These are phyloP conservation scores for Saxidomus purpurata DNA, from an alignment of 1,140 invertebrate genomes.

Conservation along the genomic window DNA sequence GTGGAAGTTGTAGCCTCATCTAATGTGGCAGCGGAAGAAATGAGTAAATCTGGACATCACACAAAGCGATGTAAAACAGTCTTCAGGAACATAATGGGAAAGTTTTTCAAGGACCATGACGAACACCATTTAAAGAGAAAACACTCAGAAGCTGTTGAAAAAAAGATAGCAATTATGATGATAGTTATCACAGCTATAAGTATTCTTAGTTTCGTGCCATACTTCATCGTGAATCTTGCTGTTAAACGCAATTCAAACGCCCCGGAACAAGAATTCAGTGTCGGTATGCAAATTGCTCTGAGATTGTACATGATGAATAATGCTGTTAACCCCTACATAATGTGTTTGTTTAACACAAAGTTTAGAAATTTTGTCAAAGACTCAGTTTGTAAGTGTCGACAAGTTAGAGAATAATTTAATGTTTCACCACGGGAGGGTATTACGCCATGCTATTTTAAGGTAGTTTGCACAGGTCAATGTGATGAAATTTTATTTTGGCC, in stretches of 20 bases:
- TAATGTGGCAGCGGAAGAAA: background rate
- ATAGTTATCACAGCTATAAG: background rate
- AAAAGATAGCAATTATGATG: slow-evolving; percentile 5
- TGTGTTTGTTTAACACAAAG: background rate
- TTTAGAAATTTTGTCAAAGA: slow-evolving; percentile 6
- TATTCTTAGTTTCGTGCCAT: slow-evolving; percentile 18
- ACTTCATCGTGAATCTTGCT: too few species aligned
- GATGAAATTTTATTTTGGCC: too few species aligned
- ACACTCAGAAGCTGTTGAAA: background rate
- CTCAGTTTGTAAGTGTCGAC: background rate
- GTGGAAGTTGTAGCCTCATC: background rate
- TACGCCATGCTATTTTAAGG: too few species aligned
- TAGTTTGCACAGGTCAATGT: too few species aligned
- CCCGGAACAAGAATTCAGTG: background rate
- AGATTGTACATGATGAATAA: slow-evolving; percentile 20
- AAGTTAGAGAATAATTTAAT: too few species aligned
- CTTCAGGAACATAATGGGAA: background rate
- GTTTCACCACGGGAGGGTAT: too few species aligned
- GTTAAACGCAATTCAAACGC: slow-evolving; percentile 1
- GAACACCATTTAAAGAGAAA: background rate
- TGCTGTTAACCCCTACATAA: slow-evolving; percentile 24
- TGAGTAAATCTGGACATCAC: background rate
- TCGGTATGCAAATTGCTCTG: slow-evolving; percentile 7
- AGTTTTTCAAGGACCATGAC: background rate
- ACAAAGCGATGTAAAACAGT: background rate